Evolutionary conservation across 2,797 vertebrate species (phyloP).

Genomic region (Serranus cabrilla): DNA sequence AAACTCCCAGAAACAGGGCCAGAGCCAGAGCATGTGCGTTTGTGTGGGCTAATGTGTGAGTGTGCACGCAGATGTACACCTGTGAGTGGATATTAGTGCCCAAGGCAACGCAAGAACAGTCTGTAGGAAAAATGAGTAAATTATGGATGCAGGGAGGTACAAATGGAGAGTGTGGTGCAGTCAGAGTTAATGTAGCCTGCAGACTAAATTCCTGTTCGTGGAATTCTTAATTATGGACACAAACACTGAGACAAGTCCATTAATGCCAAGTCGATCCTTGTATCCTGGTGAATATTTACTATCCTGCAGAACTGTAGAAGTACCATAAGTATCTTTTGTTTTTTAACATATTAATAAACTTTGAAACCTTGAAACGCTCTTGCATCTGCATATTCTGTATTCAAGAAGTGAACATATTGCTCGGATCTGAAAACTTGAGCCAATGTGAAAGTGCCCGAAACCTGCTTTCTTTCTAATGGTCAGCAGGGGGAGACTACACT

Average conservation of each 20-base stretch:
- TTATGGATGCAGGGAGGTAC: slow-evolving; percentile 71
- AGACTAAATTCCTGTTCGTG: slow-evolving; percentile 54
- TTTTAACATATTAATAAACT: slow-evolving; percentile 6
- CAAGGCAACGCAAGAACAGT: slow-evolving; percentile 51
- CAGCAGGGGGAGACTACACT: too few species aligned
- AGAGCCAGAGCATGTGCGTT: slow-evolving; percentile 24
- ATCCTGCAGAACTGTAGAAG: not conserved
- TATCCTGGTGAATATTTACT: not conserved
- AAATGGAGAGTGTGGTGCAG: slow-evolving; percentile 63
- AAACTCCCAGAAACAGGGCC: slow-evolving; percentile 10
- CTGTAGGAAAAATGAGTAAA: slow-evolving; percentile 59
- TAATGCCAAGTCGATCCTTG: slow-evolving; percentile 49
- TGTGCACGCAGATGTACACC: slow-evolving; percentile 47
- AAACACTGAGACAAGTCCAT: slow-evolving; percentile 57
- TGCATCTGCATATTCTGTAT: too few species aligned
- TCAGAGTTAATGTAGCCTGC: slow-evolving; percentile 70
- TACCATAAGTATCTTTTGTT: not conserved
- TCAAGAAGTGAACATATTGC: too few species aligned
- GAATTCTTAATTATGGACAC: slow-evolving; percentile 70
- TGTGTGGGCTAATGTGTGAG: slow-evolving; percentile 44
- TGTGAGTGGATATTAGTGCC: slow-evolving; percentile 62
- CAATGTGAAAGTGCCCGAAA: too few species aligned
- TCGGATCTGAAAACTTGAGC: too few species aligned
- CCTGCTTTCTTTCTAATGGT: too few species aligned
- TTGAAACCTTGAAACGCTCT: too few species aligned